These are phyloP conservation scores for Brenthis daphne DNA, from an alignment of 2,888 invertebrate species.

Conservation along the genomic window DNA sequence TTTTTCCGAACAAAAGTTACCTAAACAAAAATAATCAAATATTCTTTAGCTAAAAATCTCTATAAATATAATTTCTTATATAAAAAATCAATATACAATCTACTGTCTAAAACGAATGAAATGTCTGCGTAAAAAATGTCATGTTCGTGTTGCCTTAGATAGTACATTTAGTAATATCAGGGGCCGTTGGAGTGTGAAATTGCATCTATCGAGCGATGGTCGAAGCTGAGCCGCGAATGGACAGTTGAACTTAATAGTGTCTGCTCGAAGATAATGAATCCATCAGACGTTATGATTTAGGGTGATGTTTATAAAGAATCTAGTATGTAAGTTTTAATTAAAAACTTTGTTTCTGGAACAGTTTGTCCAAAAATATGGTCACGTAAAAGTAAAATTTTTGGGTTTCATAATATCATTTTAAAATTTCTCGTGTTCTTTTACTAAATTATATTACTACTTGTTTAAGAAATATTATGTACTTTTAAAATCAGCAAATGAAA, in stretches of 20 bases:
- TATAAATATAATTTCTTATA: neutral
- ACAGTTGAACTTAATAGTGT: slow-evolving; percentile 46
- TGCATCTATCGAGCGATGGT: slow-evolving; percentile 55
- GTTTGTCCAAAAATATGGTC: too few relatives aligned
- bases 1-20: neutral
- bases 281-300: slow-evolving; percentile 25
- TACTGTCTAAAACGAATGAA: slow-evolving; percentile 12
- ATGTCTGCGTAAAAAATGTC: slow-evolving; percentile 44
- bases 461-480: too few relatives aligned
- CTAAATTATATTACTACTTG: too few relatives aligned
- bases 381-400: too few relatives aligned
- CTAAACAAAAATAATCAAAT: neutral
- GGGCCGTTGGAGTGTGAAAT: slow-evolving; percentile 64
- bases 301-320: neutral
- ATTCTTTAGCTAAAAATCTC: too few relatives aligned
- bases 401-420: too few relatives aligned
- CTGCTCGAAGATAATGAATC: slow-evolving; percentile 42
- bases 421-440: too few relatives aligned
- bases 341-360: neutral
- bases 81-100: neutral
- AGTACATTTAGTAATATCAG: slow-evolving; percentile 62
- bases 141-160: slow-evolving; percentile 48
- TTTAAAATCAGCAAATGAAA: too few relatives aligned
- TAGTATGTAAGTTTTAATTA: slow-evolving; percentile 6
- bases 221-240: slow-evolving; percentile 41